Evolutionary conservation across 2,888 invertebrate species (phyloP), one percentile per base, ranked within the genome.

Genomic region (Catocala fraxini): DNA sequence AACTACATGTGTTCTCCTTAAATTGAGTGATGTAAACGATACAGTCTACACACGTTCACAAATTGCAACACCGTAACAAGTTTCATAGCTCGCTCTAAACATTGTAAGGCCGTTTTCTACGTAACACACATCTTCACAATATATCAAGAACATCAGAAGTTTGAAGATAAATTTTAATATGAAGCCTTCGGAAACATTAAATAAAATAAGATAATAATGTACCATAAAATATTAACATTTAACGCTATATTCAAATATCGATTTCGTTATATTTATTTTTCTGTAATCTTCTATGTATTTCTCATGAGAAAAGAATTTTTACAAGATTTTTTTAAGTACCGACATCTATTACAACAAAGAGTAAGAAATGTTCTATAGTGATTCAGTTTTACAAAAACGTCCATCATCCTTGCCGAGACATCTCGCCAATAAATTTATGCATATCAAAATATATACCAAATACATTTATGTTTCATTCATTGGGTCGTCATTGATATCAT

Each of bases 401-500:
- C 52, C 76, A 77, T 77, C 75, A 73, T 73, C 72, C 76, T 79
- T 80, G 82, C 74, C 83, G 79, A 83, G 81, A 79, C 70, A 76
- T 77, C 79, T 86, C 86, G 81, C 85, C 83, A 82, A 88, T 90
- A 92, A 91, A 92, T 88, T 86, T 86, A 89, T 85, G 84, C 86
- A 87, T 93, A 92, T 92, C 91, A 92, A 93, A 93, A 93, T 92
- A 92, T 92, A 91, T 92, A 87, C 87, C 87, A 82, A 89, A 89
- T 88, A 86, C 86, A 87, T 86, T 87, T 86, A 81, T 68, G 62
- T 73, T 61, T 65, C 59, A 63, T 72, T 64, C 62, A 70, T 82
- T 83, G 83, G 79, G 83, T 85, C 82, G 78, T 77, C 80, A 83
- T 80, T 85, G 87, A 87, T 86, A 85, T 83, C 61, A 79, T 81